Evolutionary conservation across 2,888 invertebrate genomes (phyloP), one percentile per base, ranked within the genome.

Genomic region (Andrena bicolor): DNA sequence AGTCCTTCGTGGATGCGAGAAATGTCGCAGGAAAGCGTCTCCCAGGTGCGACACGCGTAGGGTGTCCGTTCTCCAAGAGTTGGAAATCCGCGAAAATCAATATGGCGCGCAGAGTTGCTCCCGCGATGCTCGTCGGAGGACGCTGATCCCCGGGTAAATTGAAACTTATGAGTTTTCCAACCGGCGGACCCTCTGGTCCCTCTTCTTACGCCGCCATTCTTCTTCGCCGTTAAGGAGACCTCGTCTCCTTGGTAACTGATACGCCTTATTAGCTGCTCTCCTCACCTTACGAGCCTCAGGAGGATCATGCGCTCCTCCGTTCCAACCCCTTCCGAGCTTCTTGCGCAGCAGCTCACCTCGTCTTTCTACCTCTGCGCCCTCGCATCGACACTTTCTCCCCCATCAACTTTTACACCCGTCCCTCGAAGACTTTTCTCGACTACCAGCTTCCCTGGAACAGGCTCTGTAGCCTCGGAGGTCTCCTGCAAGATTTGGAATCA

Each of bases 121-220:
- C 84, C 87, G 90, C 83, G 86, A 86, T 90, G 87, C 88, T 86
- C 90, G 86, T 86, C 89, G 87, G 90, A 90, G 90, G 90, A 92
- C 90, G 90, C 91, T 93, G 93, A 93, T 93, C 93, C 93, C 90
- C 86, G 84, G 76, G 84, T 91, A 93, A 93, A 93, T 93, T 93
- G 93, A 93, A 93, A 93, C 92, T 93, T 93, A 93, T 93, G 93
- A 93, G 93, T 92, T 93, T 93, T 90, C 89, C 90, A 85, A 87
- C 81, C 83, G 58, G 69, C 81, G 82, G 81, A 79, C 86, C 82
- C 84, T 84, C 82, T 70, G 78, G 61, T 82, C 75, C 88, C 76
- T 85, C 86, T 89, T 85, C 88, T 88, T 85, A 64, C 86, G 86
- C 90, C 91, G 90, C 92, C 92, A 92, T 92, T 92, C 90, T 91